Conservation (phyloP, 2,797 vertebrate species). For the Pseudochaenichthys georgianus region DNA sequence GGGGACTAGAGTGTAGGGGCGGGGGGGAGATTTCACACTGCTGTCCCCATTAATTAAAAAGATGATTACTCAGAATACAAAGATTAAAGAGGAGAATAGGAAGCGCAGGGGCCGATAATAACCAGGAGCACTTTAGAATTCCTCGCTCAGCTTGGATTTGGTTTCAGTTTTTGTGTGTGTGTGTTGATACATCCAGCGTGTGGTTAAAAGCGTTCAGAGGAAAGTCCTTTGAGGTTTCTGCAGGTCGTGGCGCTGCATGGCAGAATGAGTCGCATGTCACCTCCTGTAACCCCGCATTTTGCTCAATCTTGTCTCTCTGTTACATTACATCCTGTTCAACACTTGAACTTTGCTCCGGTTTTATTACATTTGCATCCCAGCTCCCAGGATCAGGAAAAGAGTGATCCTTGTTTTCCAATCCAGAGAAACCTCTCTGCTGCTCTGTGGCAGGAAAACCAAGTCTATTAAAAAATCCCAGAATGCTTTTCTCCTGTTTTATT, state of each 20-base stretch:
- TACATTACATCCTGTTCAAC: slow-evolving; percentile 30
- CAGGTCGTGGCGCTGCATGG: slow-evolving; percentile 49
- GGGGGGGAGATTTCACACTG: slow-evolving; percentile 60
- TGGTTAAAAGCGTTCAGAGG: slow-evolving; percentile 41
- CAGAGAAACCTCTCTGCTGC: not conserved
- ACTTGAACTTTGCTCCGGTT: not conserved
- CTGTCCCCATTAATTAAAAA: slow-evolving; percentile 73
- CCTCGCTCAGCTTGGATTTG: slow-evolving; percentile 45
- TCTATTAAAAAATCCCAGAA: slow-evolving; percentile 25
- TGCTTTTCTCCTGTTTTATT: not conserved
- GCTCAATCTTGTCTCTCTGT: no score
- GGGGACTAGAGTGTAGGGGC: slow-evolving; percentile 13
- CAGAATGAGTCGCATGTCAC: slow-evolving; percentile 41
- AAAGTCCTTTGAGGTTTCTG: slow-evolving; percentile 38
- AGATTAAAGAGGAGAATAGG: slow-evolving; percentile 66
- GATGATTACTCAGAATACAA: slow-evolving; percentile 73
- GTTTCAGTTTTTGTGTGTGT: slow-evolving; percentile 12
- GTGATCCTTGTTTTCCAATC: not conserved
- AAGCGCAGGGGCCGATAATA: slow-evolving; percentile 48
- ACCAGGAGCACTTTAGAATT: slow-evolving; percentile 51
- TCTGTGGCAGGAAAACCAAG: not conserved
- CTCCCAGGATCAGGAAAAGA: not conserved
- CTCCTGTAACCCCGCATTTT: slow-evolving; percentile 31
- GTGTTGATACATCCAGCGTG: slow-evolving; percentile 18
- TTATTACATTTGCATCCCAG: slow-evolving; percentile 1